Conservation (phyloP, 1,140 invertebrate genomes). For the Babylonia areolata region DNA sequence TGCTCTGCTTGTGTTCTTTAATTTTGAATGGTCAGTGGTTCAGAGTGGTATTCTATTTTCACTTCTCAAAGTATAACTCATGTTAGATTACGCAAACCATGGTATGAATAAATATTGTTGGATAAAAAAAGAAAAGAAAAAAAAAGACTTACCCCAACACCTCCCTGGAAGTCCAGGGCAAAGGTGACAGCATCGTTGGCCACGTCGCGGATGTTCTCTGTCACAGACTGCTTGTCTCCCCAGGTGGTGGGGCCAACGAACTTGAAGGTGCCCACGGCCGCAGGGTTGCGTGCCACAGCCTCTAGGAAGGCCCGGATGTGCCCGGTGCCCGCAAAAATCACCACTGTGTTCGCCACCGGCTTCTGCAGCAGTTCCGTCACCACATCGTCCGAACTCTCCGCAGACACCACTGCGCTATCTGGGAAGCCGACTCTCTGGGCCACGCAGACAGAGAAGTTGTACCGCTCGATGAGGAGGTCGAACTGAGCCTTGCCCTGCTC, state of each 20-base stretch:
- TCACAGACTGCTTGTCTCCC: constrained; percentile 62
- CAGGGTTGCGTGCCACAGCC: constrained; percentile 54
- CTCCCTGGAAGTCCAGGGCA: constrained; percentile 50
- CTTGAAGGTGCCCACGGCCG: constrained; percentile 55
- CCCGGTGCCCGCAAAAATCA: constrained; percentile 60
- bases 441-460: constrained; percentile 64
- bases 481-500: constrained; percentile 55
- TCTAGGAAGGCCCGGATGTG: constrained; percentile 64
- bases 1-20: no score
- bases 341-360: constrained; percentile 67
- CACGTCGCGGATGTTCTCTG: constrained; percentile 51
- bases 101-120: no score
- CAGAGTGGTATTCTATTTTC: no score
- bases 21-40: no score
- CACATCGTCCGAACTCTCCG: constrained; percentile 63
- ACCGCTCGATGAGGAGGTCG: constrained; percentile 33
- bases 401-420: constrained; percentile 55
- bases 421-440: constrained; percentile 63
- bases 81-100: no score
- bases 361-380: constrained; percentile 60
- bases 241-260: constrained; percentile 70
- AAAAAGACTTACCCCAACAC: constrained; percentile 33
- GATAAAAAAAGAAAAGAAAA: no score
- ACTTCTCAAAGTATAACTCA: no score
- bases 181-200: constrained; percentile 63